phyloP scores from a whole-genome alignment of 2,797 vertebrate species.

The Bradypodion ventrale region DNA sequence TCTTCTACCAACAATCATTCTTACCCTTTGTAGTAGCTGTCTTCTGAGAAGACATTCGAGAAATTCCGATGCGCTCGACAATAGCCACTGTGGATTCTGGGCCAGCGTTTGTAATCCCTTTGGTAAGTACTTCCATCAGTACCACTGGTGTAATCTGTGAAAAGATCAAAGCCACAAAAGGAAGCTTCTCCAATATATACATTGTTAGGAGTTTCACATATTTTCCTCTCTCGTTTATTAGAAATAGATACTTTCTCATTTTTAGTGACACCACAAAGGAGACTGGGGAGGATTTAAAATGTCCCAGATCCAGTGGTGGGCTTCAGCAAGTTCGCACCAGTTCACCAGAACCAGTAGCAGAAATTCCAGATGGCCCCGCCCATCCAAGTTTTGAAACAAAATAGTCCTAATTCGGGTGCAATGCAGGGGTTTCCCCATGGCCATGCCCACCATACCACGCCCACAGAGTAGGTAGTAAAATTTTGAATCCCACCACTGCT shows the following conservation, averaged over 20 bases:
- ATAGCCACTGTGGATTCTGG: rapidly evolving
- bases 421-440: too few relatives aligned
- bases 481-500: neutral
- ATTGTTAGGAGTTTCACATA: rapidly evolving
- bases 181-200: rapidly evolving
- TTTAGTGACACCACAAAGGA: neutral
- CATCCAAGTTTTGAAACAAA: too few relatives aligned
- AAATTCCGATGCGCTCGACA: neutral
- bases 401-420: too few relatives aligned
- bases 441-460: too few relatives aligned
- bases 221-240: neutral
- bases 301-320: slow-evolving; percentile 15
- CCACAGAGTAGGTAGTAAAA: too few relatives aligned
- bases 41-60: slow-evolving; percentile 27
- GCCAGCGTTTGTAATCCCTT: neutral
- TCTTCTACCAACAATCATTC: neutral
- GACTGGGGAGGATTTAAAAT: too few relatives aligned
- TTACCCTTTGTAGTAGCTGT: slow-evolving; percentile 50
- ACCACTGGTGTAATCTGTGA: slow-evolving; percentile 22
- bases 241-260: neutral
- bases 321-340: too few relatives aligned
- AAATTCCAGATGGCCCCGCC: too few relatives aligned
- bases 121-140: slow-evolving; percentile 52
- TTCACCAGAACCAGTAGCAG: too few relatives aligned
- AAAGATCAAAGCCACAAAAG: slow-evolving; percentile 31